Conservation (phyloP, 2,888 invertebrate genomes). For the Nezara viridula region DNA sequence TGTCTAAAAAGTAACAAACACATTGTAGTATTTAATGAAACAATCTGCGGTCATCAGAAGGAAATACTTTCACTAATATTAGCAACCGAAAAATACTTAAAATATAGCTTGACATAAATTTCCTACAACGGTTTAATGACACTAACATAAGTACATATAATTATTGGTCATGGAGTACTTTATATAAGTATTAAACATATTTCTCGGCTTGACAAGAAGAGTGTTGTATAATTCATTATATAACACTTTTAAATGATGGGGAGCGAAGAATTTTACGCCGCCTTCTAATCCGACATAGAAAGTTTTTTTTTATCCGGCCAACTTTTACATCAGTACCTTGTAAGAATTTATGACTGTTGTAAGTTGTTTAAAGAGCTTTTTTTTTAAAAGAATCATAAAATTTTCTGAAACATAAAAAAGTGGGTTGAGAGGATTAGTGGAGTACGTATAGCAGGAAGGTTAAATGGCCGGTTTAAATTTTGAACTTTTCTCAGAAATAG, state of each 20-base stretch:
- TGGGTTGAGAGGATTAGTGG: background rate
- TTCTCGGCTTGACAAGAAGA: background rate
- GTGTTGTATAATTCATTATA: background rate
- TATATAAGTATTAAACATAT: background rate
- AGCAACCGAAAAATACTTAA: background rate
- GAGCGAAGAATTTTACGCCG: background rate
- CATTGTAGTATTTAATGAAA: background rate
- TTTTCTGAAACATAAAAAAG: background rate
- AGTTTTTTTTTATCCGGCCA: background rate
- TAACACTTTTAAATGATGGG: background rate
- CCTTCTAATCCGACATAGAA: background rate
- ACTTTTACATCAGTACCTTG: background rate
- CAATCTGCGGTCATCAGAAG: background rate
- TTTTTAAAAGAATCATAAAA: background rate
- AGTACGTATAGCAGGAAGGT: background rate
- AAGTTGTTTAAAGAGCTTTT: background rate
- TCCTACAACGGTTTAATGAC: background rate
- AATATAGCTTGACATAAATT: background rate
- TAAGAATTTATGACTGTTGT: conserved; percentile 5
- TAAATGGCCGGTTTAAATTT: background rate
- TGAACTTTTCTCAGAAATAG: background rate
- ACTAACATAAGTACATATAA: background rate
- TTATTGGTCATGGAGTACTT: background rate
- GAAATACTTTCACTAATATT: background rate
- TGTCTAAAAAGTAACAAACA: background rate